Percentiles rank a stretch among this genome's conserved stretches.
phyloP scores from a whole-genome alignment of 2,113 vertebrate species.

The human region GRCh38 chr15:71331501-71332000 shows the following conservation, averaged over 20 bases:
- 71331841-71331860: not conserved
- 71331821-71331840: not conserved
- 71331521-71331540: rapidly evolving
- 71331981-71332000: not conserved
- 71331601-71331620: not conserved
- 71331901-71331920: not conserved
- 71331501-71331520: not conserved
- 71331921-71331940: not conserved
- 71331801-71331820: not conserved
- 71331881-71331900: not conserved
- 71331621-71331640: not conserved
- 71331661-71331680: not conserved
- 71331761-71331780: not conserved
- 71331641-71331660: not conserved
- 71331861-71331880: not conserved
- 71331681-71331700: not conserved
- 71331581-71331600: rapidly evolving
- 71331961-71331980: not conserved
- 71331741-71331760: not conserved
- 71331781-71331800: not conserved
- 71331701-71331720: not conserved
- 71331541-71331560: not conserved
- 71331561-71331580: not conserved
- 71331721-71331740: not conserved
- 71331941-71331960: not conserved